Evolutionary conservation across 2,888 invertebrate genomes (phyloP).

Genomic region (Agrypnus murinus): DNA sequence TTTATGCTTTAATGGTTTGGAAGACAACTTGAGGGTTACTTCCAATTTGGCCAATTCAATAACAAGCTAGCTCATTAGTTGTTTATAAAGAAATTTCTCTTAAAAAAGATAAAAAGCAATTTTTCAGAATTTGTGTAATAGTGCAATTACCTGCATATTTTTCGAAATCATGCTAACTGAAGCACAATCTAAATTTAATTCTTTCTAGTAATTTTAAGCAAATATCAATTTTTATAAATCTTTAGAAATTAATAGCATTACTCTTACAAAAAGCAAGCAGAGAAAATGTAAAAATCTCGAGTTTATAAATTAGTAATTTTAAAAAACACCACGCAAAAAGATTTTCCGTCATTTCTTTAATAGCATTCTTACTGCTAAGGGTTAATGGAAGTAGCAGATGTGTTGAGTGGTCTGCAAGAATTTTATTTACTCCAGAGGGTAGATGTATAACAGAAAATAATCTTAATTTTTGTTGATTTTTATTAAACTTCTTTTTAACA

Average conservation of each 20-base stretch:
- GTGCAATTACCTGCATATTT: no score
- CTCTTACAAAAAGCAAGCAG: background rate
- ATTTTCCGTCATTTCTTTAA: constrained; percentile 9
- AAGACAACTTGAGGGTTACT: no score
- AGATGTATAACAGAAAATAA: background rate
- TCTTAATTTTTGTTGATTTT: background rate
- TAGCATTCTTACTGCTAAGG: constrained; percentile 2
- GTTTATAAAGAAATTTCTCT: no score
- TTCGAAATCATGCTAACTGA: no score
- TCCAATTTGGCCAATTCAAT: no score
- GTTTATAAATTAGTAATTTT: constrained; percentile 9
- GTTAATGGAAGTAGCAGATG: constrained; percentile 13
- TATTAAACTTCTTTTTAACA: background rate
- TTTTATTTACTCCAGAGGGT: background rate
- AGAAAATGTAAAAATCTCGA: background rate
- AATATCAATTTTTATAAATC: no score
- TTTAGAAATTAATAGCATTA: background rate
- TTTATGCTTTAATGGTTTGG: no score
- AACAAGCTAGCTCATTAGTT: no score
- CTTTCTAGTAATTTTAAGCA: no score
- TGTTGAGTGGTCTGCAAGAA: background rate
- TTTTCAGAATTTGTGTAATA: no score
- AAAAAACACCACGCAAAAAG: background rate
- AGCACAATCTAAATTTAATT: no score
- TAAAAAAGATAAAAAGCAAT: no score